A percentile compares a stretch with the other conserved stretches of the same genome.
phyloP scores from a whole-genome alignment of 2,113 vertebrate genomes.

The Takifugu bimaculatus region DNA sequence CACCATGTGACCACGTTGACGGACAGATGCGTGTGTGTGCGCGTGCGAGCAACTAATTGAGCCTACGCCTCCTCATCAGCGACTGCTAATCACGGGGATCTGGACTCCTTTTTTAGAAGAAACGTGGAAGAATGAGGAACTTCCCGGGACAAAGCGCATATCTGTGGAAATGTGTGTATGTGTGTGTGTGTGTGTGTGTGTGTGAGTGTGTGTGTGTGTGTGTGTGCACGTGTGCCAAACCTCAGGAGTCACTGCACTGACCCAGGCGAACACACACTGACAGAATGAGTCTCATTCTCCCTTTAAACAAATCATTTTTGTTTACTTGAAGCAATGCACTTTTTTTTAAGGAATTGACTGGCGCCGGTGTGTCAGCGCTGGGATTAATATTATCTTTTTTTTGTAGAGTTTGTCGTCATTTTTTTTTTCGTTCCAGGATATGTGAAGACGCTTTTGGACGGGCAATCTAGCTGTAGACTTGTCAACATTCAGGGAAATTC shows the following conservation, averaged over 20 bases:
- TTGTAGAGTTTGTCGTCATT: slow-evolving; percentile 17
- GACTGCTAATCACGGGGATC: slow-evolving; percentile 31
- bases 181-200: slow-evolving; percentile 6
- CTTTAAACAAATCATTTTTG: slow-evolving; percentile 68
- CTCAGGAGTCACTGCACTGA: slow-evolving; percentile 55
- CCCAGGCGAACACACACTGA: slow-evolving; percentile 47
- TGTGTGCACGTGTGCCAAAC: slow-evolving; percentile 62
- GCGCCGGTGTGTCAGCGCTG: slow-evolving; percentile 28
- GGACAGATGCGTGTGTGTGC: slow-evolving; percentile 71
- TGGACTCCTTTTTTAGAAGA: slow-evolving; percentile 19
- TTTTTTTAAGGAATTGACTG: slow-evolving; percentile 53
- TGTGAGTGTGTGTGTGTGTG: slow-evolving; percentile 13
- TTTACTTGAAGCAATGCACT: slow-evolving; percentile 78
- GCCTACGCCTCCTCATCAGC: neutral
- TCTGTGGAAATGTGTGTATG: slow-evolving; percentile 20
- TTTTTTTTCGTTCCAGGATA: neutral
- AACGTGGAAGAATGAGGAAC: slow-evolving; percentile 30
- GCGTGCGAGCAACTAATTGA: slow-evolving; percentile 58
- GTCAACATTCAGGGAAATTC: slow-evolving; percentile 67
- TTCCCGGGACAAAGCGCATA: slow-evolving; percentile 7
- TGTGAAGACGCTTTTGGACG: neutral
- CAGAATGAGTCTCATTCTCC: slow-evolving; percentile 29
- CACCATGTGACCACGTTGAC: slow-evolving; percentile 66
- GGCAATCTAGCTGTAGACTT: slow-evolving; percentile 40
- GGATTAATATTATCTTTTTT: slow-evolving; percentile 14